Base-by-base conservation (phyloP, 2,888 invertebrate species). In the Heliconius charithonia region DNA sequence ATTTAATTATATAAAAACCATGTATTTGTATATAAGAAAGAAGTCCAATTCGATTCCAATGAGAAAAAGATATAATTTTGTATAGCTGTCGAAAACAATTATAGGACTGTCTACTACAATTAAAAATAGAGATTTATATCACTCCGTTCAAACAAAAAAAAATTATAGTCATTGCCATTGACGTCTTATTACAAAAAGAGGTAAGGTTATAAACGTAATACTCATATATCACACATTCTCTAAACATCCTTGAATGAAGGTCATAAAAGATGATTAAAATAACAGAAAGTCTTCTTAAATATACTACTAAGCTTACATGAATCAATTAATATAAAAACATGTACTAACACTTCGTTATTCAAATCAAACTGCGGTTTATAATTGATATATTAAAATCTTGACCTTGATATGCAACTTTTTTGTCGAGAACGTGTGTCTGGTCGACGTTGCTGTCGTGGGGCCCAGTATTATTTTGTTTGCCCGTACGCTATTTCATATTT, bases 391-490 rank as follows among this genome's bases (percentile, higher is more conserved):
- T 79, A 82, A 85, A 83, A 81, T 82, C 63, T 72, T 83, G 83
- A 81, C 85, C 84, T 85, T 85, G 85, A 83, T 82, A 81, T 84
- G 81, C 81, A 83, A 81, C 78, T 85, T 84, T 82, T 84, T 85
- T 84, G 82, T 79, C 76, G 80, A 78, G 80, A 83, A 80, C 83
- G 82, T 82, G 82, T 82, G 82, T 82, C 81, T 82, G 79, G 74
- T 75, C 78, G 79, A 65, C 75, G 75, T 74, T 79, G 76, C 73
- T 51, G 71, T 78, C 79, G 80, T 79, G 84, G 79, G 83, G 84
- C 82, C 83, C 83, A 77, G 74, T 59, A 32, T 78, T 79, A 76
- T 76, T 77, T 78, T 66, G 25, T 80, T 56, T 77, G 45, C 62
- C 67, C 72, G 75, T 69, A 78, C 59, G 75, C 67, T 74, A 78